phyloP scores from a whole-genome alignment of 2,797 vertebrate species.

The Crypturellus tataupa region DNA sequence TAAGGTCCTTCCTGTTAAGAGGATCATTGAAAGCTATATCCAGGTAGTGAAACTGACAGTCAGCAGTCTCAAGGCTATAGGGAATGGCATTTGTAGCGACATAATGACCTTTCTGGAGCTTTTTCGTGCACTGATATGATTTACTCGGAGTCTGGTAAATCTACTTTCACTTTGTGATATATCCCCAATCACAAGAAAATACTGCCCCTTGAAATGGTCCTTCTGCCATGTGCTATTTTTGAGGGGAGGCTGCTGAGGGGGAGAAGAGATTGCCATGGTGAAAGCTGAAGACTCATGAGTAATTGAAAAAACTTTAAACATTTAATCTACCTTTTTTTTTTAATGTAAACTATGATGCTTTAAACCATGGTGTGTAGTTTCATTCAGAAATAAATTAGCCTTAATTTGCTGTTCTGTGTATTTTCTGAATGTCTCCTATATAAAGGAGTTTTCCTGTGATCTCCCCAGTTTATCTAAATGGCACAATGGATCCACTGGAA shows the following conservation, averaged over 20 bases:
- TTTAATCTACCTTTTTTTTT: too few relatives aligned
- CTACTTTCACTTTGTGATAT: neutral
- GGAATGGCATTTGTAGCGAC: neutral
- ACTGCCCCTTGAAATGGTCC: neutral
- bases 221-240: neutral
- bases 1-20: neutral
- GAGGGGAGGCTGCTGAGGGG: fast-evolving
- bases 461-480: neutral
- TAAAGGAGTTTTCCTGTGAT: neutral
- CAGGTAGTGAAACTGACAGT: neutral
- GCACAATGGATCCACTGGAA: neutral
- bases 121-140: neutral
- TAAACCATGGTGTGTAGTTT: neutral
- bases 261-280: neutral
- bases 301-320: neutral
- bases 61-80: neutral
- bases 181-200: neutral
- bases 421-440: neutral
- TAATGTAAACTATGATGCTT: neutral
- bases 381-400: neutral
- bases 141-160: neutral
- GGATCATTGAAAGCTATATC: neutral
- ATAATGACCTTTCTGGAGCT: neutral
- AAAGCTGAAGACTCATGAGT: neutral
- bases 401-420: neutral